These are phyloP conservation scores for Pseudonaja textilis DNA, from an alignment of 2,113 vertebrate species.

Conservation along the genomic window DNA sequence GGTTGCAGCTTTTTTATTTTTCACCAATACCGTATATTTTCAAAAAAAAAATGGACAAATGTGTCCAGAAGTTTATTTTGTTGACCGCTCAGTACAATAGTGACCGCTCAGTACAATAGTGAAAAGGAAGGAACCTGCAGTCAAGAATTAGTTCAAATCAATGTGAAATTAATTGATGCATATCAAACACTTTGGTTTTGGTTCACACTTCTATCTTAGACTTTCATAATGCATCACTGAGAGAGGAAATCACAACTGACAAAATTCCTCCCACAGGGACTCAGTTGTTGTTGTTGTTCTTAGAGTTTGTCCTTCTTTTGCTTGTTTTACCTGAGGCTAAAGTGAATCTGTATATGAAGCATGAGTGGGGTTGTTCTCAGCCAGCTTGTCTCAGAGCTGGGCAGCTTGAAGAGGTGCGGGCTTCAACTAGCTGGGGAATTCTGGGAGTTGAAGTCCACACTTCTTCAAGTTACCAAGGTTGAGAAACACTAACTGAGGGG, in stretches of 20 bases:
- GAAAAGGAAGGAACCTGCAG: neutral
- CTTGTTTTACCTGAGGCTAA: neutral
- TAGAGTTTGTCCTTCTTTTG: neutral
- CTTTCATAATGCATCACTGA: neutral
- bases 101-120: neutral
- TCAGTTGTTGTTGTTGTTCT: neutral
- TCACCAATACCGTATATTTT: conserved; percentile 28
- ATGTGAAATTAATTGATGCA: neutral
- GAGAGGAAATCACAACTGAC: neutral
- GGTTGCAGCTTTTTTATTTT: conserved; percentile 38
- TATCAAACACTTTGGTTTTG: neutral
- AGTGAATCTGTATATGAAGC: neutral
- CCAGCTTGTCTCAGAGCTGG: neutral
- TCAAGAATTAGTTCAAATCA: neutral
- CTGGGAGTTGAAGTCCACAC: neutral
- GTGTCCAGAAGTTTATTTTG: neutral
- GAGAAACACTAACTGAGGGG: neutral
- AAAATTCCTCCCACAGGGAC: too few species aligned
- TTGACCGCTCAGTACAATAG: neutral
- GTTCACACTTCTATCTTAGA: neutral
- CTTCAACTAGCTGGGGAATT: neutral
- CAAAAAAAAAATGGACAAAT: conserved; percentile 17
- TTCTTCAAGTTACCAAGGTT: neutral
- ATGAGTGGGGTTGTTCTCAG: neutral
- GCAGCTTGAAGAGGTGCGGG: neutral